Evolutionary conservation across 2,113 vertebrate genomes (phyloP).

Genomic region (Lagenorhynchus albirostris): DNA sequence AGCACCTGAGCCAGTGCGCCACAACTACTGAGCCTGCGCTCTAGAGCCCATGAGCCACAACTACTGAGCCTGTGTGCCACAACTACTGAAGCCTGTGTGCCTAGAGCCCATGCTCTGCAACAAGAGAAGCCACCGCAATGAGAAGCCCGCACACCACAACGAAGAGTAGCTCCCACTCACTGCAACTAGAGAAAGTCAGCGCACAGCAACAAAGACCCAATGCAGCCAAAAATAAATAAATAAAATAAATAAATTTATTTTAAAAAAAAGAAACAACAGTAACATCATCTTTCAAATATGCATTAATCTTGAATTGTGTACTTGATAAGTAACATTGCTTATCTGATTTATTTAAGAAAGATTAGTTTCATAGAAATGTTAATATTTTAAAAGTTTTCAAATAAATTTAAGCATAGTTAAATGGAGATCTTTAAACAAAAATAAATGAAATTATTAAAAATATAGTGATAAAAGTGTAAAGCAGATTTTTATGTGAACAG

Average conservation of each 20-base stretch:
- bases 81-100: too few species aligned
- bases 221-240: neutral
- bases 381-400: slow-evolving; percentile 16
- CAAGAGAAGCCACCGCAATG: too few species aligned
- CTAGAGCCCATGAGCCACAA: too few species aligned
- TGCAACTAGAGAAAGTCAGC: too few species aligned
- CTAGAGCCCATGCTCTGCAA: too few species aligned
- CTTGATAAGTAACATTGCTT: neutral
- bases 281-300: neutral
- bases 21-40: too few species aligned
- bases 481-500: neutral
- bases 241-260: neutral
- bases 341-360: neutral
- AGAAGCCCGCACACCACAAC: too few species aligned
- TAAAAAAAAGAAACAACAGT: neutral
- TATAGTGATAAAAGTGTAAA: neutral
- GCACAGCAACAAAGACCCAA: too few species aligned
- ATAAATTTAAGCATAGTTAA: neutral
- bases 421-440: neutral
- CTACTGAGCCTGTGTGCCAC: too few species aligned
- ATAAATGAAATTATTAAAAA: slow-evolving; percentile 10
- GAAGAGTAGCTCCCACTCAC: too few species aligned
- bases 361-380: neutral
- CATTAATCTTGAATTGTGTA: neutral
- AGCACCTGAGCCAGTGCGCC: too few species aligned